Percentiles rank a stretch among this genome's conserved stretches.
Conservation (phyloP, 2,113 vertebrate genomes). For the Actinemys pallida region DNA sequence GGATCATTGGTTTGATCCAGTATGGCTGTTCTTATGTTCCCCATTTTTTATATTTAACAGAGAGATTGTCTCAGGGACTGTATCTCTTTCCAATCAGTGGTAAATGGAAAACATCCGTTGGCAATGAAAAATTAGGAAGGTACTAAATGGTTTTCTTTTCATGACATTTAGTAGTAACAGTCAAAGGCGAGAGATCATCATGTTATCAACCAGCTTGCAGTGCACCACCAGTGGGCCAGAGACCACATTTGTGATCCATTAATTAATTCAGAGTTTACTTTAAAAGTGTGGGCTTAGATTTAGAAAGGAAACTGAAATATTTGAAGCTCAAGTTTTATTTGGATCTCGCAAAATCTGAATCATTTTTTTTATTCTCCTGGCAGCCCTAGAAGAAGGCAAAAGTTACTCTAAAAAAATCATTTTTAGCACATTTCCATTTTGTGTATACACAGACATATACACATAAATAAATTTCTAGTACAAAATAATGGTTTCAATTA, state of each 20-base stretch:
- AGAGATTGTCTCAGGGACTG: neutral
- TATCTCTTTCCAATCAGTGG: fast-evolving
- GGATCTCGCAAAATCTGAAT: neutral
- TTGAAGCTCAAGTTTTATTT: neutral
- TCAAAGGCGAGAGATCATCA: fast-evolving
- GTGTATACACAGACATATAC: fast-evolving
- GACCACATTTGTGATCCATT: no score
- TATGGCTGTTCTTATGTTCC: no score
- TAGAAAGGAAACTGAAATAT: neutral
- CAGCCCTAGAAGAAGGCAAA: neutral
- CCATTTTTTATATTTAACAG: neutral
- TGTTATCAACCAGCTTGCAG: neutral
- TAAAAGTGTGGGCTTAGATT: neutral
- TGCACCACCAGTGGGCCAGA: neutral
- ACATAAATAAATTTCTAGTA: no score
- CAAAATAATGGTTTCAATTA: neutral
- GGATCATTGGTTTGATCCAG: no score
- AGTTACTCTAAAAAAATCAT: neutral
- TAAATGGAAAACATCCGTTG: neutral
- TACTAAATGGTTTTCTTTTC: neutral
- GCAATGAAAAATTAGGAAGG: neutral
- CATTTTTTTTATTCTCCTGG: neutral
- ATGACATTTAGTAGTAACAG: neutral
- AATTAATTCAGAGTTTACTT: neutral
- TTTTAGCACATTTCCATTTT: neutral